phyloP scores from a whole-genome alignment of 1,140 invertebrate genomes.

The Heliothis virescens region DNA sequence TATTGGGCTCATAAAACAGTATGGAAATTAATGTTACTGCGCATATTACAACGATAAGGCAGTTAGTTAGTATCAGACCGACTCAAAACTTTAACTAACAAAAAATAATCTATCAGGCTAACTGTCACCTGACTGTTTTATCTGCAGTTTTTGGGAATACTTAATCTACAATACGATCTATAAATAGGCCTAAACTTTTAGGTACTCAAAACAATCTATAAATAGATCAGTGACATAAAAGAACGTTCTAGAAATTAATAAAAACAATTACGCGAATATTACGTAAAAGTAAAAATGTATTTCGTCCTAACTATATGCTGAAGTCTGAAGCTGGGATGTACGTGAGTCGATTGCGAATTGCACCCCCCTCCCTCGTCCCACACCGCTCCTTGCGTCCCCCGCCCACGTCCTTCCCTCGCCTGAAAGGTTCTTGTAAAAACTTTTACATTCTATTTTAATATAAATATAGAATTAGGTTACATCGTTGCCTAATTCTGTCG shows the following conservation, averaged over 20 bases:
- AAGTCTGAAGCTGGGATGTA: constrained; percentile 34
- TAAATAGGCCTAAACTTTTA: no score
- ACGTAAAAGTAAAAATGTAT: constrained; percentile 32
- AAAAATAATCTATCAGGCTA: no score
- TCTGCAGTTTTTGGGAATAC: no score
- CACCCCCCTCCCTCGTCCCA: neutral
- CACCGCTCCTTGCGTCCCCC: neutral
- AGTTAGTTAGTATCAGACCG: no score
- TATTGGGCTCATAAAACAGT: no score
- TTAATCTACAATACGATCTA: no score
- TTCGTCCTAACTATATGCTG: constrained; percentile 43
- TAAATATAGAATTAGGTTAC: neutral
- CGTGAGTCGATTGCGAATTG: constrained; percentile 50
- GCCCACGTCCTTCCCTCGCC: constrained; percentile 17
- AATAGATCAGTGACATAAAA: neutral
- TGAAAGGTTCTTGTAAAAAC: constrained; percentile 45
- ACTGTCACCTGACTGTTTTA: no score
- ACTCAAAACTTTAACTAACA: no score
- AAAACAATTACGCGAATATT: constrained; percentile 18
- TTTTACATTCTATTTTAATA: constrained; percentile 5
- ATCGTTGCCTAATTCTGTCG: no score
- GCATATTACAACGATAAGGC: no score
- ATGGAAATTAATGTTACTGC: no score
- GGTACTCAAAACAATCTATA: no score
- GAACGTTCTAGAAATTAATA: neutral